Evolutionary conservation across 2,797 vertebrate genomes (phyloP).

Genomic region (Sebastes kiyomatsui): DNA sequence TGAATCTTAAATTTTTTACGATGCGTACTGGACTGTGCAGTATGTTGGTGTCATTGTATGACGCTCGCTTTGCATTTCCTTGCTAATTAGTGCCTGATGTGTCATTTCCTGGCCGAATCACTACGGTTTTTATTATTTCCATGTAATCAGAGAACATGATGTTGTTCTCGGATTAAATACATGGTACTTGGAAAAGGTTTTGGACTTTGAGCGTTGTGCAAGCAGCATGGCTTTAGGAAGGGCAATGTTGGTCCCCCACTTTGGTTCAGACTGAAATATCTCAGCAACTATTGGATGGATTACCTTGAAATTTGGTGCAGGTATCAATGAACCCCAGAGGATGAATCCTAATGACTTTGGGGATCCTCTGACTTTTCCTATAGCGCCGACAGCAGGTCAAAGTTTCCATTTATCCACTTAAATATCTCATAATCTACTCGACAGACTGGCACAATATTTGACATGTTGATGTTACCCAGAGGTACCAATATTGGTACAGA

Average conservation of each 20-base stretch:
- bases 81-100: constrained; percentile 16
- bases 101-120: constrained; percentile 14
- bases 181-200: not conserved
- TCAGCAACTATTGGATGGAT: not conserved
- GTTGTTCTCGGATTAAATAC: constrained; percentile 7
- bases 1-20: not conserved
- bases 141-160: constrained; percentile 19
- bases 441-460: not conserved
- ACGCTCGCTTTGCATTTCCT: not conserved
- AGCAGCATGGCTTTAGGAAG: not conserved
- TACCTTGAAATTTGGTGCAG: not conserved
- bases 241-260: not conserved
- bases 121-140: not conserved
- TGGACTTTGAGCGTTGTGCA: not conserved
- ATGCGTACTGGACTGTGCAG: not conserved
- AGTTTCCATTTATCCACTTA: not conserved
- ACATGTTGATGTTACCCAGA: not conserved
- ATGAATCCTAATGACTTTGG: not conserved
- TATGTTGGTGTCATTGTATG: not conserved
- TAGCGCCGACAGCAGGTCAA: not conserved
- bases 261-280: not conserved
- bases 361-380: not conserved
- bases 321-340: not conserved
- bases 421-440: too few relatives aligned
- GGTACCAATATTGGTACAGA: not conserved